Conservation (phyloP, 2,113 vertebrate species). For the Petromus typicus region DNA sequence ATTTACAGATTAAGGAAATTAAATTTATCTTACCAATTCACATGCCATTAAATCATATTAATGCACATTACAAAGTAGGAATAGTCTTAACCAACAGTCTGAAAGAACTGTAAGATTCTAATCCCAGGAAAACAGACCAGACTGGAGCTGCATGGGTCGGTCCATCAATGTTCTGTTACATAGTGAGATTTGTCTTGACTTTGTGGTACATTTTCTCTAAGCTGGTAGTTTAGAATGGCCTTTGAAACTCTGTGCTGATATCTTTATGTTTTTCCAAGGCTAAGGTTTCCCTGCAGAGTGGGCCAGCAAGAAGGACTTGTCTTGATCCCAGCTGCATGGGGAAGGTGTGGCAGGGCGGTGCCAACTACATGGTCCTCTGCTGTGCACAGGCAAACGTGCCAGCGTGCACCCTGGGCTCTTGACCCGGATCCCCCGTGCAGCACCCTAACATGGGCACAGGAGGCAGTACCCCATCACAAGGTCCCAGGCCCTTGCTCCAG, state of each 20-base stretch:
- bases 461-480: no score
- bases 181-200: background rate
- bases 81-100: background rate
- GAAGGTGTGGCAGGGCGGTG: background rate
- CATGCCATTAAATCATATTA: background rate
- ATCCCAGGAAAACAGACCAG: background rate
- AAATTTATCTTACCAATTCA: background rate
- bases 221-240: background rate
- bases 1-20: background rate
- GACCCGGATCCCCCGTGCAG: no score
- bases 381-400: no score
- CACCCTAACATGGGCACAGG: no score
- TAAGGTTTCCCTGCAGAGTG: background rate
- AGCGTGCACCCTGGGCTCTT: no score
- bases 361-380: no score
- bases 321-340: background rate
- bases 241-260: background rate
- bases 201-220: background rate
- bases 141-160: background rate
- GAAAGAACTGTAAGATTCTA: background rate
- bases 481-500: no score
- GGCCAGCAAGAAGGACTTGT: background rate
- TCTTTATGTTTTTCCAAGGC: background rate
- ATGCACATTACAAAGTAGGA: background rate
- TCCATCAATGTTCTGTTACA: background rate